Evolutionary conservation across 2,888 invertebrate genomes (phyloP).

Genomic region (Idaea dimidiata): DNA sequence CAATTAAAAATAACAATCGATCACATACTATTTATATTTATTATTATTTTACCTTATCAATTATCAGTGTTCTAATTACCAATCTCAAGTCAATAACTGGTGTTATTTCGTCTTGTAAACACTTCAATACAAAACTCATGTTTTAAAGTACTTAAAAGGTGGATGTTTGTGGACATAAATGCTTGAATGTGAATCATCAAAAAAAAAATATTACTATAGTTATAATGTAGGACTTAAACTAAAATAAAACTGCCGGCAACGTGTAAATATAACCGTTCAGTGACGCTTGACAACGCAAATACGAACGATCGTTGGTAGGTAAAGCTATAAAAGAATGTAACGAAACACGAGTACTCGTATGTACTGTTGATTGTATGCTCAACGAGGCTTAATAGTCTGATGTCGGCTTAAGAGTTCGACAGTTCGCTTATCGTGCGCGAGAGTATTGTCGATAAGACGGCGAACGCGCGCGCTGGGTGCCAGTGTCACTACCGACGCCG

Average conservation of each 20-base stretch:
- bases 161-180: too few species aligned
- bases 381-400: slow-evolving; percentile 22
- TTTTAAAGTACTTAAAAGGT: too few species aligned
- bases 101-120: slow-evolving; percentile 7
- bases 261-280: neutral
- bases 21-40: neutral
- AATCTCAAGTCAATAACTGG: slow-evolving; percentile 14
- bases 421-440: slow-evolving; percentile 64
- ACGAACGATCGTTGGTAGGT: neutral
- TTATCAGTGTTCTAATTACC: slow-evolving; percentile 7
- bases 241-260: too few species aligned
- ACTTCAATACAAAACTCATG: neutral
- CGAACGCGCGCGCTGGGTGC: slow-evolving; percentile 47
- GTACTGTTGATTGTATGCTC: slow-evolving; percentile 15
- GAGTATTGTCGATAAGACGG: slow-evolving; percentile 63
- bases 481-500: slow-evolving; percentile 64
- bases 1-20: neutral
- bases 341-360: neutral
- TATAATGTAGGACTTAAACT: neutral
- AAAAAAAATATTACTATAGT: too few species aligned
- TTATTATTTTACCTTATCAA: neutral
- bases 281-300: neutral
- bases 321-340: neutral
- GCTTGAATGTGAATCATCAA: too few species aligned
- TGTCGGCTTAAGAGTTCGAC: slow-evolving; percentile 40